These are phyloP conservation scores for Trachops cirrhosus DNA, from an alignment of 2,797 vertebrate genomes.

Conservation along the genomic window DNA sequence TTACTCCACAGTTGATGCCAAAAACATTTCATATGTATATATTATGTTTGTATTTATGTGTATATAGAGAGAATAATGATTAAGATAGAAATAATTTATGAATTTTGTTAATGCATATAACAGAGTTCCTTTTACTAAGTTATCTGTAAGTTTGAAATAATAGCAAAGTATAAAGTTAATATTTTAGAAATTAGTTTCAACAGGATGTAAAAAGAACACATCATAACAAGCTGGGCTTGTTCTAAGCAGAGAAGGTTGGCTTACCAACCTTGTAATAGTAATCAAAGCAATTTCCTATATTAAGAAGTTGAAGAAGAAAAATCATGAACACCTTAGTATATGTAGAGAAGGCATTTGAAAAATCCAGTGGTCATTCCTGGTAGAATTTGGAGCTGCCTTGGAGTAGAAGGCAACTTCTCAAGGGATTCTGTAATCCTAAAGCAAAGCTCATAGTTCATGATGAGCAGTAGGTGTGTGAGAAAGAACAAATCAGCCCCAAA, in stretches of 20 bases:
- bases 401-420: not conserved
- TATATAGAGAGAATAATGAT: not conserved
- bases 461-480: not conserved
- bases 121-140: not conserved
- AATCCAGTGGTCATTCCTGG: not conserved
- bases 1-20: not conserved
- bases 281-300: not conserved
- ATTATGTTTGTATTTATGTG: not conserved
- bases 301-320: not conserved
- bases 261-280: not conserved
- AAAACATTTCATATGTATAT: not conserved
- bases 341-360: no score
- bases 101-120: not conserved
- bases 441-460: not conserved
- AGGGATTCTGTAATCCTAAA: not conserved
- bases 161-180: not conserved
- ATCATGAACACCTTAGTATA: not conserved
- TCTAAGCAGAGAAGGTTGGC: not conserved
- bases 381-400: not conserved
- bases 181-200: not conserved
- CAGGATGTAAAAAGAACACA: not conserved
- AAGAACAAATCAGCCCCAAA: not conserved
- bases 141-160: not conserved
- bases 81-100: not conserved
- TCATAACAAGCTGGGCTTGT: not conserved